Base-by-base conservation (phyloP, 2,888 invertebrate genomes). In the Drosophila mayaguana region DNA sequence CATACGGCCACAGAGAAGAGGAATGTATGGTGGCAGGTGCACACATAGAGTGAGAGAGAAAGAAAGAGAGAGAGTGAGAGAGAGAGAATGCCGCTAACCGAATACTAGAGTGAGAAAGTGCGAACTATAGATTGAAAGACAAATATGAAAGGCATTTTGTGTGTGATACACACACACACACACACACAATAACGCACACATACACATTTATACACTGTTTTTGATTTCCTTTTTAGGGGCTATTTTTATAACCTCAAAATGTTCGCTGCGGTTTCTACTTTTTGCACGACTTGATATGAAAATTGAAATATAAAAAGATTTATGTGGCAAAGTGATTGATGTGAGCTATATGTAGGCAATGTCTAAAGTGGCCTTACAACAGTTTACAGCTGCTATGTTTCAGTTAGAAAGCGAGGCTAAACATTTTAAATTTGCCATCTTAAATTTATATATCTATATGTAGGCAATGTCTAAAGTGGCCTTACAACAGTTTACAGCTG, bases 261-360 rank as follows among this genome's bases (percentile, higher is more conserved):
- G 16, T 57, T 32, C 36, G 38, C n/a, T 43, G 45, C 40, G 61
- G n/a, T 18, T 54, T 46, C 36, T 50, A 43, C 22, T 20, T 55
- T 72, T 71, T 38, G 28, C 40, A 34, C 45, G 42, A 61, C 50
- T 34, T 56, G 59, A 55, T 60, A 56, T 53, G 25, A 63, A 48
- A 48, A 50, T 48, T 36, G 25, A 22, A 55, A 48, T 36, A 22
- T 25, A 25, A 22, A 18, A 40, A 36, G 12, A 67, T 68, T 43
- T 43, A 57, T 78, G 42, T 42, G 43, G 40, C 20, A 45, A 45
- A 57, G 22, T 78, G 63, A 75, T 74, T 78, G 68, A 63, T 67
- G 6, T 22, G 25, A 40, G 16, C 16, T 9, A 6, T 18, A n/a
- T 20, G 34, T 20, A 18, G 36, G 28, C 18, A 42, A 32, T 38